Evolutionary conservation across 2,113 vertebrate genomes (phyloP).

Genomic region (Neogobius melanostomus): DNA sequence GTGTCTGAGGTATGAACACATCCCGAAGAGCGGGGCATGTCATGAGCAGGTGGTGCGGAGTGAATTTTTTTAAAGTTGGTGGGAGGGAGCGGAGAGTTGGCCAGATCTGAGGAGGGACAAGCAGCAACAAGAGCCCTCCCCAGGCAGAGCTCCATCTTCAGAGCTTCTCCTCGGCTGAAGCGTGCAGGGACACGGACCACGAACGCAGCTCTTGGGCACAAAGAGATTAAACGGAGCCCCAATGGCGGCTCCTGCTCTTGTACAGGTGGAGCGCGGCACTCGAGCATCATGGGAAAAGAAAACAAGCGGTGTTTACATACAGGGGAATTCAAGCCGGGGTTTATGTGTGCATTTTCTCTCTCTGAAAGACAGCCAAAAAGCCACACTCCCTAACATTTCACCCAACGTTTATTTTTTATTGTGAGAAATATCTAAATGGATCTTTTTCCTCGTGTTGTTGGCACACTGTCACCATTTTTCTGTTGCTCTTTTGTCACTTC

Average conservation of each 20-base stretch:
- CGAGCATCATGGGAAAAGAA: background rate
- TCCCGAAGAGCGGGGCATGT: background rate
- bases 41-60: background rate
- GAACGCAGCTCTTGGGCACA: conserved; percentile 81
- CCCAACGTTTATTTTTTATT: too few relatives aligned
- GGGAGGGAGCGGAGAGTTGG: conserved; percentile 51
- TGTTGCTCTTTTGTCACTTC: too few relatives aligned
- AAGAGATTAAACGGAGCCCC: conserved; percentile 80
- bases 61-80: conserved; percentile 16
- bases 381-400: too few relatives aligned
- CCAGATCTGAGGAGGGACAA: conserved; percentile 43
- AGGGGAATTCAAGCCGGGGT: too few relatives aligned
- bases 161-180: conserved; percentile 69
- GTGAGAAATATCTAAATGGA: too few relatives aligned
- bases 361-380: too few relatives aligned
- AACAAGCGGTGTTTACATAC: background rate
- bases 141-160: conserved; percentile 19
- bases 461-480: too few relatives aligned
- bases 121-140: conserved; percentile 21
- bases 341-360: too few relatives aligned
- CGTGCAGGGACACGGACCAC: conserved; percentile 82
- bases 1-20: background rate
- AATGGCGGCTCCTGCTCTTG: conserved; percentile 58
- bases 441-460: too few relatives aligned
- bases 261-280: background rate